Base-by-base conservation (phyloP, 2,888 invertebrate genomes). In the Terebella lapidaria region DNA sequence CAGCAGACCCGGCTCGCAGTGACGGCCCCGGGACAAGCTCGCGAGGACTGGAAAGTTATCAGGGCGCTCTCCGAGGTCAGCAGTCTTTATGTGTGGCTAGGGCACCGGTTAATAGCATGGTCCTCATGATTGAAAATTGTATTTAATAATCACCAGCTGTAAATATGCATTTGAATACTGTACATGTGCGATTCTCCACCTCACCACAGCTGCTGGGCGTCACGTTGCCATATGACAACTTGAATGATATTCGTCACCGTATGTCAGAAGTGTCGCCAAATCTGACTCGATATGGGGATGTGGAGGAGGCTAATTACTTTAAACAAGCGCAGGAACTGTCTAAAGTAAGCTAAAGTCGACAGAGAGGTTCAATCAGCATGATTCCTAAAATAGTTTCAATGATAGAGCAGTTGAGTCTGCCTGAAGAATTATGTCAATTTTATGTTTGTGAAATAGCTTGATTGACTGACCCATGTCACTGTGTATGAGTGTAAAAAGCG, bases 1-100 rank as follows among this genome's bases (percentile, higher is more conserved):
- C 96, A 97, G 81, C 89, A 92, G 83, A 92, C 94, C 0, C 83
- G 89, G 30, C 84, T 86, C 2, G 95, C 94, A 24, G 89, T 95
- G 47, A 86, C 91, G 20, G 91, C 95, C 60, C 96, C 96, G 0
- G 95, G 95, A 46, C 84, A 88, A 82, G 96, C 95, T 0, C 85
- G 96, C 56, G 93, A 93, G 74, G 96, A 97, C 83, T 99, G 99
- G 99, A 97, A 97, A 84, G 93, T 99, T 70, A 86, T 99, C 70
- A 87, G 99, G 64, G 99, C 99, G 0, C 83, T 99, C 5, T 94
- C 96, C 0, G 96, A 99, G 84, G 91, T 96, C 75, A 47, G 42
- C n/a, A 58, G 22, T 18, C 15, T 25, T 26, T 25, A 15, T 42
- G 18, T 42, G 42, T 42, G 18, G 15, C 10, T 42, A 15, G 18